A percentile compares a stretch with the other conserved stretches of the same genome.
phyloP scores from a whole-genome alignment of 2,888 invertebrate genomes.

The Laspeyria flexula region DNA sequence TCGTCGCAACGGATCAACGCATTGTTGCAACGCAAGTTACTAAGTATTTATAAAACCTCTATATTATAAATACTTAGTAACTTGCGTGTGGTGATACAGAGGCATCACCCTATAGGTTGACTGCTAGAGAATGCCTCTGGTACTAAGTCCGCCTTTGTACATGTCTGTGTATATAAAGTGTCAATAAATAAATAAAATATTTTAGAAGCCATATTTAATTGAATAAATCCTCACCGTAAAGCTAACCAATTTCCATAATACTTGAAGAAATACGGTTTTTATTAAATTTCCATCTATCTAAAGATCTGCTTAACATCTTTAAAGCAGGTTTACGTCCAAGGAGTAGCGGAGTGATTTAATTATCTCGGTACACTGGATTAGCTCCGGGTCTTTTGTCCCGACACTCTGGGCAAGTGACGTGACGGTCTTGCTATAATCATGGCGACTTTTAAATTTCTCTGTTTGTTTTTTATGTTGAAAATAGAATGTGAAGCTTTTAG shows the following conservation, averaged over 20 bases:
- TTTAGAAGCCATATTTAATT: no score
- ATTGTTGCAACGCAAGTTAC: no score
- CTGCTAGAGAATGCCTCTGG: no score
- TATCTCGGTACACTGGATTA: constrained; percentile 57
- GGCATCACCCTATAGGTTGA: no score
- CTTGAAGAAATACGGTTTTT: constrained; percentile 9
- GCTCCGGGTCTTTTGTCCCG: constrained; percentile 51
- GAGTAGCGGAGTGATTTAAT: constrained; percentile 57
- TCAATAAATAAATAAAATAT: no score
- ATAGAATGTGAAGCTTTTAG: background rate
- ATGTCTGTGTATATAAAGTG: no score
- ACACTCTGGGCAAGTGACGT: constrained; percentile 45
- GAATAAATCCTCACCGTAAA: no score
- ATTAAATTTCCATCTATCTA: constrained; percentile 28
- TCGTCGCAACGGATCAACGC: no score
- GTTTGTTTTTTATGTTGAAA: constrained; percentile 3
- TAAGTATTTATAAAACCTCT: no score
- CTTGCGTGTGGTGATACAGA: no score
- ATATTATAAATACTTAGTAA: no score
- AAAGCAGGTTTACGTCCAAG: constrained; percentile 28
- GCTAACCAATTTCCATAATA: constrained; percentile 1
- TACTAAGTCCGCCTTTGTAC: no score
- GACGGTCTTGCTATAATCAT: constrained; percentile 41
- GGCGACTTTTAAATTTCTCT: constrained; percentile 19
- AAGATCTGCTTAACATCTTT: constrained; percentile 35